Evolutionary conservation across 2,888 invertebrate species (phyloP).

Genomic region (Luperina nickerlii): DNA sequence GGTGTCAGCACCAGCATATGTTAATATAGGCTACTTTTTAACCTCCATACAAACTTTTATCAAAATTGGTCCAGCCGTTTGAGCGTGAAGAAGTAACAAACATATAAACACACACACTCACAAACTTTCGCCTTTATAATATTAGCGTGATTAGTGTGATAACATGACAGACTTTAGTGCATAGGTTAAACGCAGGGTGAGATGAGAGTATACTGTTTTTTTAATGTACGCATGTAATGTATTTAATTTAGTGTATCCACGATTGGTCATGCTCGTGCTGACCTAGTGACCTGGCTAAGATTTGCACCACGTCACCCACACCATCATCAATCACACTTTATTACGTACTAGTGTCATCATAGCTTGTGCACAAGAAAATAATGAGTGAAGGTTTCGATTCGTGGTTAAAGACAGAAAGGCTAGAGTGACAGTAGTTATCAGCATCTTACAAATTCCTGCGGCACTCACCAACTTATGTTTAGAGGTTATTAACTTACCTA

Average conservation of each 20-base stretch:
- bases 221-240: background rate
- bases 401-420: no score
- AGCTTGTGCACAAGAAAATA: no score
- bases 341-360: background rate
- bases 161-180: no score
- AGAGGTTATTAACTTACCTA: slow-evolving; percentile 89
- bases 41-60: no score
- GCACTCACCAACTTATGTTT: background rate
- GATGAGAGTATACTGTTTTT: background rate
- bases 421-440: no score
- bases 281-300: background rate
- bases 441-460: background rate
- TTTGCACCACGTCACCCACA: background rate
- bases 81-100: no score
- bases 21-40: no score
- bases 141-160: no score
- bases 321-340: background rate
- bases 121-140: no score
- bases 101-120: no score
- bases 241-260: background rate
- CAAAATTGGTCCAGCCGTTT: no score
- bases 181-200: background rate
- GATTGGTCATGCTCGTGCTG: background rate
- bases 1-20: no score
- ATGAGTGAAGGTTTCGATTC: background rate